phyloP scores from a whole-genome alignment of 2,888 invertebrate genomes.

The Dysmachus trigonus region DNA sequence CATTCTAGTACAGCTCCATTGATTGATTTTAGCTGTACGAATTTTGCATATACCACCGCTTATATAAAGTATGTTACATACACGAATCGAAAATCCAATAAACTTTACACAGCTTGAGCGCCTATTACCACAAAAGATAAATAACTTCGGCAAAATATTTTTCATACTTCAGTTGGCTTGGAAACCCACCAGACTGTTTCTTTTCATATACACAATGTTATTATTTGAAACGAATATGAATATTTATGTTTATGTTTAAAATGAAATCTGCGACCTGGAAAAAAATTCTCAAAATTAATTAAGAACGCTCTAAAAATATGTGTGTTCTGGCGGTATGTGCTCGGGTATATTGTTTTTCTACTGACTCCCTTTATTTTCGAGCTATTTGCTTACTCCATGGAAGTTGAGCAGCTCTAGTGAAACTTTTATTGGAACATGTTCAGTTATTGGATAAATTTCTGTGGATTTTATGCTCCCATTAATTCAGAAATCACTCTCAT shows the following conservation, averaged over 20 bases:
- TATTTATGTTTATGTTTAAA: background rate
- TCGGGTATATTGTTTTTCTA: background rate
- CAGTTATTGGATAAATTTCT: background rate
- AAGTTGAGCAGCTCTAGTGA: background rate
- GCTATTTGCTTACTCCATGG: background rate
- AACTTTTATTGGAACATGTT: background rate
- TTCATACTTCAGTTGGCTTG: background rate
- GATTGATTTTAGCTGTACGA: background rate
- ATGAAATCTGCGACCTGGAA: background rate
- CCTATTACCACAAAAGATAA: background rate
- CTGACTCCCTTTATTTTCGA: background rate
- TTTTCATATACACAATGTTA: background rate
- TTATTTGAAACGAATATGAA: background rate
- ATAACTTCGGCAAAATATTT: background rate
- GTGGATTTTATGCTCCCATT: background rate
- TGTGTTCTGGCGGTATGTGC: background rate
- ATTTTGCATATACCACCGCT: background rate
- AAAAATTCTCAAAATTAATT: background rate
- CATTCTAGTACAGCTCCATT: background rate
- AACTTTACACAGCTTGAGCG: background rate
- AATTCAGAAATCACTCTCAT: background rate
- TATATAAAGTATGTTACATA: background rate
- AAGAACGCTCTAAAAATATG: background rate
- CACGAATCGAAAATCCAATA: background rate
- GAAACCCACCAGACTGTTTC: background rate